A percentile compares a stretch with the other conserved stretches of the same genome.
Conservation (phyloP, 2,797 vertebrate species). For the Phataginus tetradactyla region DNA sequence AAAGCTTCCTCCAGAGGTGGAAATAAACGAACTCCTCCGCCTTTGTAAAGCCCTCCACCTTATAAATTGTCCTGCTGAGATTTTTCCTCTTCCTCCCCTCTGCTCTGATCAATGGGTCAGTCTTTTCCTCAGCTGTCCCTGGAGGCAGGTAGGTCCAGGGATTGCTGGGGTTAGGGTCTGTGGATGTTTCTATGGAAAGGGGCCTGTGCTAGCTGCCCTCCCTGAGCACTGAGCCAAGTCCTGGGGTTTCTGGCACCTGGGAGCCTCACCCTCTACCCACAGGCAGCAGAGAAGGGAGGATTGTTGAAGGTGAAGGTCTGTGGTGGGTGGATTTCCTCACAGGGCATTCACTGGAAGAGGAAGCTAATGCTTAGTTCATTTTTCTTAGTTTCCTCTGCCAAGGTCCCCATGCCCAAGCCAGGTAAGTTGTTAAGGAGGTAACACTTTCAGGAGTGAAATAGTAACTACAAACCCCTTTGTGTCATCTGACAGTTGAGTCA, state of each 20-base stretch:
- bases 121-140: slow-evolving; percentile 35
- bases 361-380: background rate
- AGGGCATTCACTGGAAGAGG: background rate
- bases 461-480: background rate
- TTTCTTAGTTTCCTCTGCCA: background rate
- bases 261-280: background rate
- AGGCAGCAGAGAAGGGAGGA: background rate
- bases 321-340: background rate
- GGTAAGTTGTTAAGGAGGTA: background rate
- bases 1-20: slow-evolving; percentile 13
- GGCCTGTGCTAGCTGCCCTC: background rate
- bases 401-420: background rate
- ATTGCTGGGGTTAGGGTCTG: background rate
- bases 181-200: slow-evolving; percentile 43
- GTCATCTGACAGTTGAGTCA: background rate
- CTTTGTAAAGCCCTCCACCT: slow-evolving; percentile 26
- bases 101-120: slow-evolving; percentile 2
- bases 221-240: slow-evolving; percentile 34
- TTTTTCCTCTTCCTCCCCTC: slow-evolving; percentile 19
- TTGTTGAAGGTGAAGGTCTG: background rate
- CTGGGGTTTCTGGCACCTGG: background rate
- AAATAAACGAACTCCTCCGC: slow-evolving; percentile 56
- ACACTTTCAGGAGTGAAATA: slow-evolving; percentile 12
- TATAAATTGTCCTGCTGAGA: slow-evolving; percentile 42
- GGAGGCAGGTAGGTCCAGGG: background rate